Percentiles rank a stretch among this genome's conserved stretches.
These are phyloP conservation scores for Epizoanthus illoricatus DNA, from an alignment of 92 coral and sea anemone genomes.

Conservation along the genomic window DNA sequence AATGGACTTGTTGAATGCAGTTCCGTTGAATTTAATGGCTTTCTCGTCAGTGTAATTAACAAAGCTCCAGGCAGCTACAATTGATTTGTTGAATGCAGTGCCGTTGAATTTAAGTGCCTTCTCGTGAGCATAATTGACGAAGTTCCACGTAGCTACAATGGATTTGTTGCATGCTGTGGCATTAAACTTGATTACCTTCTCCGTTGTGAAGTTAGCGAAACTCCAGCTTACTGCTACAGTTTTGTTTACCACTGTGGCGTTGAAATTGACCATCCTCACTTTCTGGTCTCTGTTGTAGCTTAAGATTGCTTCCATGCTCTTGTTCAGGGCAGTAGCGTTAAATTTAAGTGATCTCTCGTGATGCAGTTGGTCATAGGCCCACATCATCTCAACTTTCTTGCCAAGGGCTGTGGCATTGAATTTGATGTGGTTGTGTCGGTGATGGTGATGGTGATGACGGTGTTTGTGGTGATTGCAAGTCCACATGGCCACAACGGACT, in stretches of 20 bases:
- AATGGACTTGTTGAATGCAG: conserved; percentile 54
- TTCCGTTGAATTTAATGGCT: conserved; percentile 68
- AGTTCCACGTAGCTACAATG: conserved; percentile 57
- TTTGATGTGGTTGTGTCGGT: conserved; percentile 59
- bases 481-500: conserved; percentile 76
- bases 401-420: conserved; percentile 64
- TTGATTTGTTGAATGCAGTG: conserved; percentile 62
- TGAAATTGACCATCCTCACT: conserved; percentile 61
- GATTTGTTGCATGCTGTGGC: conserved; percentile 62
- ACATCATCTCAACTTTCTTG: conserved; percentile 59
- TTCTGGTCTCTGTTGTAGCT: conserved; percentile 42
- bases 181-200: conserved; percentile 63
- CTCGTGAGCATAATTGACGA: conserved; percentile 49
- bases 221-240: conserved; percentile 65
- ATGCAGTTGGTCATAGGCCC: conserved; percentile 50
- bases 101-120: conserved; percentile 79
- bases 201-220: conserved; percentile 49
- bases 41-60: conserved; percentile 60
- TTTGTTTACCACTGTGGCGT: conserved; percentile 62
- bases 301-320: conserved; percentile 56
- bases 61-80: conserved; percentile 61
- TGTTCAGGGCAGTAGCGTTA: conserved; percentile 69
- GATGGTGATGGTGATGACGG: conserved; percentile 56
- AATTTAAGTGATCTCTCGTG: conserved; percentile 67
- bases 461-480: conserved; percentile 48